phyloP scores from a whole-genome alignment of 2,797 vertebrate species.

The Pterois miles region DNA sequence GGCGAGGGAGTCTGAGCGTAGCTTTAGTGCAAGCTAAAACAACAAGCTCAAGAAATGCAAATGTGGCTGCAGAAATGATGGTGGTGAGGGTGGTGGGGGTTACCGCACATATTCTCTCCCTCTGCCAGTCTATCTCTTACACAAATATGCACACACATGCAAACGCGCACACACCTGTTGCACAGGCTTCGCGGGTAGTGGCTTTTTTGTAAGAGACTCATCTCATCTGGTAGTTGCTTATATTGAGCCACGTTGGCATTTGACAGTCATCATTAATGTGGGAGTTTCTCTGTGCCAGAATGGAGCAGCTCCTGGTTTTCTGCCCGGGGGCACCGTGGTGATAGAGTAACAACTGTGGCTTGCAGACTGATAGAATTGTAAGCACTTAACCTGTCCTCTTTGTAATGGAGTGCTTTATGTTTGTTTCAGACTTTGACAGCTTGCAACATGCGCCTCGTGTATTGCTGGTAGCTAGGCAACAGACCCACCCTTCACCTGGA shows the following conservation, averaged over 20 bases:
- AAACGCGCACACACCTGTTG: conserved; percentile 70
- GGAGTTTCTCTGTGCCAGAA: conserved; percentile 48
- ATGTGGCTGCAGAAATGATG: conserved; percentile 50
- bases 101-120: conserved; percentile 44
- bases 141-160: conserved; percentile 55
- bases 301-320: conserved; percentile 51
- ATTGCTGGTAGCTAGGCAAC: conserved; percentile 43
- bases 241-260: conserved; percentile 62
- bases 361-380: conserved; percentile 64
- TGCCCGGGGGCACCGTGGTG: conserved; percentile 46
- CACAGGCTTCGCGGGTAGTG: conserved; percentile 30
- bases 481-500: conserved; percentile 58
- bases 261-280: conserved; percentile 62
- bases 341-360: conserved; percentile 59
- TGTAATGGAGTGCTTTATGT: conserved; percentile 46
- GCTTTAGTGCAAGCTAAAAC: conserved; percentile 76
- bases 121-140: conserved; percentile 42
- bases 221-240: conserved; percentile 49
- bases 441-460: conserved; percentile 36
- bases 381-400: conserved; percentile 51
- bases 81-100: conserved; percentile 4
- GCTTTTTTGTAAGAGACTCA: conserved; percentile 36
- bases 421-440: conserved; percentile 45
- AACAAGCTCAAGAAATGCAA: conserved; percentile 79
- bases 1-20: conserved; percentile 39